Base-by-base conservation (phyloP, 1,140 invertebrate species). In the Pectinophora gossypiella region DNA sequence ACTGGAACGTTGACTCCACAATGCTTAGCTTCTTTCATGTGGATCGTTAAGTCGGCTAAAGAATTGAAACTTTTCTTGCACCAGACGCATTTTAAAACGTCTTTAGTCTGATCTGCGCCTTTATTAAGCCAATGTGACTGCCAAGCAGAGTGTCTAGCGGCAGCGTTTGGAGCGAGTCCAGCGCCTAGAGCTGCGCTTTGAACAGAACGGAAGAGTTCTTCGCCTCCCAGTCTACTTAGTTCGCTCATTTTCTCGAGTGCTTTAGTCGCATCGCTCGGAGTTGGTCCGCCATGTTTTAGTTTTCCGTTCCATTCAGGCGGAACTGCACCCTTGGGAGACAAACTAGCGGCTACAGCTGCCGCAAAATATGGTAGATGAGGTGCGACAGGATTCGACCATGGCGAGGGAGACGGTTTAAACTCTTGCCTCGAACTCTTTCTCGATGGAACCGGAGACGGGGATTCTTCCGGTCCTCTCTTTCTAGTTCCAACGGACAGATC, bases 11-110 rank as follows among this genome's bases (percentile, higher is more conserved):
- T 95, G 0, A 95, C 94, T 18, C 94, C 94, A 51, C 96, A 97
- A 62, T 98, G 95, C 77, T 97, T 97, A 0, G 96, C 96, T 87
- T 97, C 96, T 72, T 97, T 97, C 96, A 98, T 98, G 78, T 98
- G 97, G 13, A 94, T 92, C 0, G 96, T 97, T 88, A 98, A 92
- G 38, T 96, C 95, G 0, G 95, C 95, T 7, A 98, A 76, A 22
- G 94, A 95, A 13, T 95, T 93, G 68, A 98, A 98, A 68, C 95
- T 97, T 70, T 97, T 95, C 78, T 97, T 97, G 79, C 97, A 98
- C 95, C 96, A 98, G 2, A 98, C 96, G 81, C 97, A 98, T 78
- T 97, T 97, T 2, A 98, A 91, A 12, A 98, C 96, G 72, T 98
- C 96, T 85, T 96, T 96, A 1, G 95, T 96, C 59, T 97, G 95